Conservation (phyloP, 2,113 vertebrate genomes). For the Apodemus sylvaticus region DNA sequence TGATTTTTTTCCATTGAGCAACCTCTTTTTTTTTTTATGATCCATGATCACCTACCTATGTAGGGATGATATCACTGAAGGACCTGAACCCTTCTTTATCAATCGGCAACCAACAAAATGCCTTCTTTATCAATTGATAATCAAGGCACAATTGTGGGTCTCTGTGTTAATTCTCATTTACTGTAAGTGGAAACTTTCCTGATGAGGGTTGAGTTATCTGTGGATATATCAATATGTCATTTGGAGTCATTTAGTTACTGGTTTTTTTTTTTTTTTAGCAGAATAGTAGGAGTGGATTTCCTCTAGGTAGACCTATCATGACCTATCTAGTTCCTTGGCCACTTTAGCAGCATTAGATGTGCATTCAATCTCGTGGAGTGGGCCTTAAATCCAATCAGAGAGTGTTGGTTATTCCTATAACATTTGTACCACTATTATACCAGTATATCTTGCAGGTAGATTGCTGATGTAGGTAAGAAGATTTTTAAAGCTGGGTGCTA, state of each 20-base stretch:
- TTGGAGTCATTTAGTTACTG: neutral
- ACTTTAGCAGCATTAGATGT: neutral
- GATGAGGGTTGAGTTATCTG: neutral
- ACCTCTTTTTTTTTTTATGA: neutral
- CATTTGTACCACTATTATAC: neutral
- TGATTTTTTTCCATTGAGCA: no score
- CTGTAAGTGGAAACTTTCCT: neutral
- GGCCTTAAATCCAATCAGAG: neutral
- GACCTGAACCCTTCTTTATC: neutral
- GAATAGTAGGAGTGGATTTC: neutral
- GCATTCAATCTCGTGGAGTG: neutral
- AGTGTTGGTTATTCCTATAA: neutral
- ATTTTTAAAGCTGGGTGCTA: neutral
- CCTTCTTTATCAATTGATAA: neutral
- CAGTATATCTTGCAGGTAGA: neutral
- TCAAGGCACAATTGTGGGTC: neutral
- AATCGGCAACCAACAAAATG: neutral
- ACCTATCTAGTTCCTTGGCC: neutral
- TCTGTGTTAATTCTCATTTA: neutral
- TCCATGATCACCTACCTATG: neutral
- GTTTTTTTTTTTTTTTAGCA: neutral
- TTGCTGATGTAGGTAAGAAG: neutral
- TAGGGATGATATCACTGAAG: neutral
- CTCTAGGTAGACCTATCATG: neutral
- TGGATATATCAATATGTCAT: neutral